Base-by-base conservation (phyloP, 2,113 vertebrate species). In the Osmerus mordax region DNA sequence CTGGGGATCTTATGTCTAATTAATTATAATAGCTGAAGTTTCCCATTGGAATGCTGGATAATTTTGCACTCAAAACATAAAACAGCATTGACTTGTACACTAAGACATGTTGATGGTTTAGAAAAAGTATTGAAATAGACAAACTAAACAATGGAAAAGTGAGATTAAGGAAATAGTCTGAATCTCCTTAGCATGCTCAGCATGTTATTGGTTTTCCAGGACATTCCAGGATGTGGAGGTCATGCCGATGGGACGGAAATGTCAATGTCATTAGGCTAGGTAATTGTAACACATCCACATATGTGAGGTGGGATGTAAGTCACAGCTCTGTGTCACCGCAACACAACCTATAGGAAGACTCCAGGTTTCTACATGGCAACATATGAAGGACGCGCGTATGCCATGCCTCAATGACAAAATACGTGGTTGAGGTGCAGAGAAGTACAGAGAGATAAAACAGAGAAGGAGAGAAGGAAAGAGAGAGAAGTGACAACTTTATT, bases 291-390 rank as follows among this genome's bases (percentile, higher is more conserved):
- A 25, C 15, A 62, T 62, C 25, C 25, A 13, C 23, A 61, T 12
- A 5, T 25, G 4, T 29, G 23, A 61, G 59, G 59, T 61, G 59
- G 11, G 23, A 23, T 62, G 23, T 25, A 14, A 11, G 60, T 29
- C 60, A 62, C 60, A 62, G 14, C 25, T 62, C 25, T 14, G 3
- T 14, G 59, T 6, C 41, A 54, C 52, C 36, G 51, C 70, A 32
- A 28, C n/a, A n/a, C 3, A 8, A 55, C 25, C 14, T 32, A 36
- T 65, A 65, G 62, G 29, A 65, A 62, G 36, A 54, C n/a, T n/a
- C 9, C 23, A 65, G 47, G 25, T 28, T 28, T 28, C 25, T 52
- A 72, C 12, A 21, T n/a, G 71, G 71, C 64, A 65, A 72, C 47
- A 56, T 13, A 23, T 36, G 23, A 52, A 62, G 53, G 52, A 53